Base-by-base conservation (phyloP, 2,113 vertebrate species). In the Brachypodius melanocephalos region DNA sequence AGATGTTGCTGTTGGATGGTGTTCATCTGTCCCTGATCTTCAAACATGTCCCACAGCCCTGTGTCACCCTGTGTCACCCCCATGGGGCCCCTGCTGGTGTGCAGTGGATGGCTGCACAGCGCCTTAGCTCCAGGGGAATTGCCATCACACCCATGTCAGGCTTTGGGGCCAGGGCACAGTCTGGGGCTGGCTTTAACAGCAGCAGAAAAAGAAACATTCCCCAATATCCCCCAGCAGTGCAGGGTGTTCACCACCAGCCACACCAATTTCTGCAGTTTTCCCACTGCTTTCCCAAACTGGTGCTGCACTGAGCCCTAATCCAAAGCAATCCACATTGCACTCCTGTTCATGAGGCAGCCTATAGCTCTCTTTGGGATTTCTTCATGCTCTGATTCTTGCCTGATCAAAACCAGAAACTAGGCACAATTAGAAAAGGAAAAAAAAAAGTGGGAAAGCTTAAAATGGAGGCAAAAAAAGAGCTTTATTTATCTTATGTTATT, bases 331-430 rank as follows among this genome's bases (percentile, higher is more conserved):
- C 93, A 82, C 7, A 2, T 5, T 90, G 42, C 73, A 19, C 48
- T 92, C 72, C 78, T 1, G 18, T 26, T 94, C 6, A 1, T 2
- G 1, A 81, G 34, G 75, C 67, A 85, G 78, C 85, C 81, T 46
- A 52, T 13, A 81, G 75, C 45, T 52, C 59, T 67, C 32, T 31
- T 82, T 45, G 29, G 89, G 69, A 58, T 48, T 91, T 91, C 87
- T 91, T 96, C 92, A 95, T 54, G 89, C 82, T 94, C 93, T 73
- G 52, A 83, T 78, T 96, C 89, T 94, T 74, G 62, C 59, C 84
- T 92, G 81, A 96, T 95, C 87, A 91, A 96, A 96, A 61, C 90
- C 96, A 97, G 94, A 95, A 93, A 57, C 51, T 40, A 89, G 89
- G 62, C 75, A 78, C 43, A 87, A 91, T 71, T 92, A 54, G 34